phyloP scores from a whole-genome alignment of 2,888 invertebrate genomes.

The Dicyrtomina minuta region DNA sequence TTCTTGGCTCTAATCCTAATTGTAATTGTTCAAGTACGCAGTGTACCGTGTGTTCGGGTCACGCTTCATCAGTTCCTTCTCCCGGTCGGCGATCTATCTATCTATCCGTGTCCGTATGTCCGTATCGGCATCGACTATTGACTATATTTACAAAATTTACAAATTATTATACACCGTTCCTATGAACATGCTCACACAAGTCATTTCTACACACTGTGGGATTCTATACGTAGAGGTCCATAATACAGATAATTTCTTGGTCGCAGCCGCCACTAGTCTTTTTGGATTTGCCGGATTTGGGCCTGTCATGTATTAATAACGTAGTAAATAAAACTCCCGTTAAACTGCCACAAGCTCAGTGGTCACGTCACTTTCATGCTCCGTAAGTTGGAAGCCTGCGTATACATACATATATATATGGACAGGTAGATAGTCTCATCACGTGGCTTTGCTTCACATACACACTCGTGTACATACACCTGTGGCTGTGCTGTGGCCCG shows the following conservation, averaged over 20 bases:
- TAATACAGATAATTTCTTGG: not conserved
- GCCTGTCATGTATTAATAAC: conserved; percentile 19
- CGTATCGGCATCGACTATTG: too few relatives aligned
- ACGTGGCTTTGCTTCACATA: too few relatives aligned
- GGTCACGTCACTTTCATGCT: not conserved
- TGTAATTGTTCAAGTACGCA: not conserved
- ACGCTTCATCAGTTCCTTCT: conserved; percentile 19
- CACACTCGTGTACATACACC: too few relatives aligned
- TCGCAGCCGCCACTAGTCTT: conserved; percentile 1
- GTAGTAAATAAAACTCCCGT: conserved; percentile 4
- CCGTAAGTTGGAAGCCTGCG: too few relatives aligned
- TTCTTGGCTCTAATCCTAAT: too few relatives aligned
- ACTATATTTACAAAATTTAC: too few relatives aligned
- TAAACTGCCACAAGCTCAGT: conserved; percentile 4
- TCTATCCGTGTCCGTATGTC: too few relatives aligned
- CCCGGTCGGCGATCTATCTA: conserved; percentile 1
- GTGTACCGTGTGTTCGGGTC: not conserved
- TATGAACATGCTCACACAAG: too few relatives aligned
- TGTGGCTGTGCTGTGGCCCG: too few relatives aligned
- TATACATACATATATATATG: too few relatives aligned
- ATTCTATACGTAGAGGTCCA: not conserved
- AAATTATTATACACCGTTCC: too few relatives aligned
- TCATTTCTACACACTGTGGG: not conserved
- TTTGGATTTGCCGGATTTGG: conserved; percentile 6
- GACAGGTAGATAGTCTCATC: too few relatives aligned